These are phyloP conservation scores for Amazona ochrocephala DNA, from an alignment of 2,797 vertebrate genomes.

Conservation along the genomic window DNA sequence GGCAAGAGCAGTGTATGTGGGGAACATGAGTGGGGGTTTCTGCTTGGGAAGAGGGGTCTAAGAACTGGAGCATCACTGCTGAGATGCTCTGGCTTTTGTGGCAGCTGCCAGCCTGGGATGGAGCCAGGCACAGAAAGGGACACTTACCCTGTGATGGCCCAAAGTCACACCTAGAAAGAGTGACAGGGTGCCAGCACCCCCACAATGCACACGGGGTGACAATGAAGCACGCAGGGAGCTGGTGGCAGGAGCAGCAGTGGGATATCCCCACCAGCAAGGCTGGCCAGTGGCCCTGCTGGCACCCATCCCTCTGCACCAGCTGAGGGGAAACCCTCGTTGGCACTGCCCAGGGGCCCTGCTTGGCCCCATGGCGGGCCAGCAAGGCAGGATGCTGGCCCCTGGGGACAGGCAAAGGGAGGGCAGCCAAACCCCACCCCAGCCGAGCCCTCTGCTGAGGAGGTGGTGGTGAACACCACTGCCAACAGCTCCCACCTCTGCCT, in stretches of 20 bases:
- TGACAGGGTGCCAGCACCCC: neutral
- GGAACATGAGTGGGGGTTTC: rapidly evolving
- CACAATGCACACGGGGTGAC: rapidly evolving
- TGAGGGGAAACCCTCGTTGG: neutral
- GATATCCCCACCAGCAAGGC: neutral
- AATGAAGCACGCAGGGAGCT: rapidly evolving
- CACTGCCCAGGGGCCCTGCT: neutral
- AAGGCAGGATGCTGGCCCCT: rapidly evolving
- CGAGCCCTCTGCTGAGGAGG: neutral
- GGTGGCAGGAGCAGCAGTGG: rapidly evolving
- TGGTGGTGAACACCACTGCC: neutral
- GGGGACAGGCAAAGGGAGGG: neutral
- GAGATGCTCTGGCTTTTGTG: neutral
- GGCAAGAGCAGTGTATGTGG: neutral
- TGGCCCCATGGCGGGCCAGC: rapidly evolving
- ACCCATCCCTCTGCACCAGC: neutral
- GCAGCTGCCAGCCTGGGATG: neutral
- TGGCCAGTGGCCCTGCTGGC: neutral
- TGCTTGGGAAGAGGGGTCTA: neutral
- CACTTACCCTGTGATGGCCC: rapidly evolving
- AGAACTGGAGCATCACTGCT: neutral
- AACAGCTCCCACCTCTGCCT: neutral
- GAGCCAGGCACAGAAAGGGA: neutral
- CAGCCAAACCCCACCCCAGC: conserved; percentile 28
- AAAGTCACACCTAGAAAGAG: neutral